Base-by-base conservation (phyloP, 2,888 invertebrate species). In the Latrodectus elegans region DNA sequence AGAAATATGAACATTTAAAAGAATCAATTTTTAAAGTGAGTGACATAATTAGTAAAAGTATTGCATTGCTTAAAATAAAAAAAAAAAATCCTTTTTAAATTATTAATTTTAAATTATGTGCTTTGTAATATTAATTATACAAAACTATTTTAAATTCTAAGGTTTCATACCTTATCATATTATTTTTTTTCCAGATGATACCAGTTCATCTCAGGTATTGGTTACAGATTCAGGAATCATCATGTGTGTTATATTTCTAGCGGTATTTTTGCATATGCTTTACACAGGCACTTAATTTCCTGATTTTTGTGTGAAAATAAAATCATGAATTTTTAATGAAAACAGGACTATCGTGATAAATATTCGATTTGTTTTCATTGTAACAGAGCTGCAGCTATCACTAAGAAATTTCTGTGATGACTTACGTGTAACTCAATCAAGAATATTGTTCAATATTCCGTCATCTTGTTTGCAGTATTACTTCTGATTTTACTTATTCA, bases 381-480 rank as follows among this genome's bases (percentile, higher is more conserved):
- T 60, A 60, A 12, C 60, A 60, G 76, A 65, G 76, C 74, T 74
- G 15, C 74, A 52, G 74, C 76, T 64, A 64, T 64, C 26, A 49
- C 65, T 51, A 65, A 49, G 17, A 60, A 11, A 64, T 70, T 71
- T 17, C 79, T 71, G 71, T 79, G 79, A 55, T 49, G 60, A 60
- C 26, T 14, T 77, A 52, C 52, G 52, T 77, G 68, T 68, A 77
- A 84, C 64, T 71, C 65, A 84, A 84, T 71, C 84, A 84, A 68
- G 68, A 11, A 70, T 70, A 65, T 82, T 76, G 71, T 72, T 77
- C 74, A 65, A 64, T 72, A 77, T 68, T 78, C 84, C 84, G 78
- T 84, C 84, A 84, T 78, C 72, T 78, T 78, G 78, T 78, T 67
- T 65, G 67, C 84, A 84, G 84, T 84, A 84, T 78, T 84, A 84